phyloP scores from a whole-genome alignment of 2,888 invertebrate genomes.

The Melipona beecheii region DNA sequence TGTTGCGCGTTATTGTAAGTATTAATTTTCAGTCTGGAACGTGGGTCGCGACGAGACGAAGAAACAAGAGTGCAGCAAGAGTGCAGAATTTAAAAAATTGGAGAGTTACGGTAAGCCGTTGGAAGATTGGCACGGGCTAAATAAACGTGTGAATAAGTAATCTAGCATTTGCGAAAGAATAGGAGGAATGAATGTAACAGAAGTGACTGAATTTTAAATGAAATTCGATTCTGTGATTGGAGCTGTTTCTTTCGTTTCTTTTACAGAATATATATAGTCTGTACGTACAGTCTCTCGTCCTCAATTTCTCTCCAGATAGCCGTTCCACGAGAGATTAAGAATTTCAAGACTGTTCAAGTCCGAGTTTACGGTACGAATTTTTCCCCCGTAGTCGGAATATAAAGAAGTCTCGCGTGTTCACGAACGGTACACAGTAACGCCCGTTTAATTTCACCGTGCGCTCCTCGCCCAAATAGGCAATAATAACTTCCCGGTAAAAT shows the following conservation, averaged over 20 bases:
- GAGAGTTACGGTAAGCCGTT: too few species aligned
- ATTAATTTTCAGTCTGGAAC: too few species aligned
- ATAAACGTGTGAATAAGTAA: too few species aligned
- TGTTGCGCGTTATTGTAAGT: too few species aligned
- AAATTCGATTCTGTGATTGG: accelerated
- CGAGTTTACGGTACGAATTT: neutral
- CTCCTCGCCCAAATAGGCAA: neutral
- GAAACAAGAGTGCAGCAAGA: too few species aligned
- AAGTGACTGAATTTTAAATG: neutral
- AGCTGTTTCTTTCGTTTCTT: neutral
- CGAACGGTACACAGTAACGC: neutral
- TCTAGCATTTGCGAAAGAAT: too few species aligned
- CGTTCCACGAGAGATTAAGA: neutral
- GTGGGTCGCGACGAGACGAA: too few species aligned
- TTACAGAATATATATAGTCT: too few species aligned
- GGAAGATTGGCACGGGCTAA: too few species aligned
- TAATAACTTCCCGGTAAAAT: constrained; percentile 10
- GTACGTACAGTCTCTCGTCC: accelerated
- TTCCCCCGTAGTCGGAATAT: neutral
- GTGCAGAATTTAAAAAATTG: too few species aligned
- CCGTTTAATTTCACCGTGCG: neutral
- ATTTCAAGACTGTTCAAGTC: neutral
- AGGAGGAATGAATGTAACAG: too few species aligned
- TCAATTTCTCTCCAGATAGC: neutral
- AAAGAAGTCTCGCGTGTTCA: neutral